Base-by-base conservation (phyloP, 1,140 invertebrate species). In the Trichoplusia ni region DNA sequence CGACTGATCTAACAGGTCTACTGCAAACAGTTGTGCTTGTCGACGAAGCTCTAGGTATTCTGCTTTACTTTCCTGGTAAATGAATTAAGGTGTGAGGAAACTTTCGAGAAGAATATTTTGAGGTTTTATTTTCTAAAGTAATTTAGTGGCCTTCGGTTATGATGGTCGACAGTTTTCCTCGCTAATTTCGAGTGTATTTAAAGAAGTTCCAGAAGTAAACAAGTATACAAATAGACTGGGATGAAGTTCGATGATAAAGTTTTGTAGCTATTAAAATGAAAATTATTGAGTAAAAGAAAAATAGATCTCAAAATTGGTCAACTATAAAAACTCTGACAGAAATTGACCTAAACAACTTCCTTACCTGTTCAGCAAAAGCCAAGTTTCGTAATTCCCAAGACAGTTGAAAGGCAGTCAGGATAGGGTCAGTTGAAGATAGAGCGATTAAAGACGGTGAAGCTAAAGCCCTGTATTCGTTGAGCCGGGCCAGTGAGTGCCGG, bases 401-500 rank as follows among this genome's bases (percentile, higher is more conserved):
- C 9, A 97, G 82, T 44, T 83, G 71, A 54, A 86, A 86, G 4
- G 83, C 83, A 4, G 81, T 97, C 31, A 97, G 90, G 29, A 98
- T 92, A 6, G 97, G 97, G 90, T 98, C 97, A 23, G 92, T 93
- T 0, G 96, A 96, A 42, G 96, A 97, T 2, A 98, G 84, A 0
- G 96, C 95, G 66, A 98, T 97, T 37, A 97, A 92, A 23, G 96
- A 97, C 0, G 98, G 97, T 82, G 96, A 98, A 0, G 97, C 95
- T 13, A 99, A 86, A 0, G 98, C 98, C 67, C 94, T 93, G 87
- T 98, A 99, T 61, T 98, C 96, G 79, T 98, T 98, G 8, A 99
- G 95, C 33, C 98, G 93, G 0, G 96, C 96, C 25, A 96, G 92
- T 0, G 97, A 99, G 74, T 98, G 95, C 11, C 96, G 92, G 14